Evolutionary conservation across 2,888 invertebrate genomes (phyloP).

Genomic region (Alentia gelatinosa): DNA sequence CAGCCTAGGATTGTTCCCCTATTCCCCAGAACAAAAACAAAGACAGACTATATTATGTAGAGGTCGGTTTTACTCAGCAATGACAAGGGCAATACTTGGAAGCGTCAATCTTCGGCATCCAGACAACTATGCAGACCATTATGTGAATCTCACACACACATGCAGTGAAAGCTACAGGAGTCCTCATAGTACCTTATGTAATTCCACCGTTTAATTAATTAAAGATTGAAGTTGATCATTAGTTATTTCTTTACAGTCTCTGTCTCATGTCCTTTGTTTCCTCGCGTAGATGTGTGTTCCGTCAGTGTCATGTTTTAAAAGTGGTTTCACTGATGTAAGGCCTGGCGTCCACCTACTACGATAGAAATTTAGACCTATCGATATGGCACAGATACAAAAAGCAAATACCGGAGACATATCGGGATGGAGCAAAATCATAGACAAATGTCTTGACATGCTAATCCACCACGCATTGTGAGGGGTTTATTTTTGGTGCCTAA

Average conservation of each 20-base stretch:
- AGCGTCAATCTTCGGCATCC: background rate
- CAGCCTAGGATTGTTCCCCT: slow-evolving; percentile 2
- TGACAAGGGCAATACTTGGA: slow-evolving; percentile 42
- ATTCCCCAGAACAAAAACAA: slow-evolving; percentile 4
- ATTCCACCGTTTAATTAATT: slow-evolving; percentile 28
- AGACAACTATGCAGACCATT: slow-evolving; percentile 18
- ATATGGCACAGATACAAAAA: too few species aligned
- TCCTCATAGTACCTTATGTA: slow-evolving; percentile 30
- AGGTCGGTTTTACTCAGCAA: slow-evolving; percentile 14
- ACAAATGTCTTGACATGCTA: too few species aligned
- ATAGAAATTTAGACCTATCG: too few species aligned
- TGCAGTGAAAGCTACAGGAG: slow-evolving; percentile 17
- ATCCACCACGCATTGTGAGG: too few species aligned
- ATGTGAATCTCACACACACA: background rate
- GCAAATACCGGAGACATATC: too few species aligned
- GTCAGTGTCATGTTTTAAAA: too few species aligned
- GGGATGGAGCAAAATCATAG: too few species aligned
- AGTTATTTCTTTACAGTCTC: background rate
- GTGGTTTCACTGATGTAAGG: too few species aligned
- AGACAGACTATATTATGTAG: background rate
- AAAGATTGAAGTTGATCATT: slow-evolving; percentile 45
- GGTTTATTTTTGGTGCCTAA: too few species aligned
- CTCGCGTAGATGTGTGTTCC: too few species aligned
- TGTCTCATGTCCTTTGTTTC: background rate
- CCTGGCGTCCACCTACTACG: too few species aligned